Base-by-base conservation (phyloP, 2,113 vertebrate species). In the Marcusenius ussheri region DNA sequence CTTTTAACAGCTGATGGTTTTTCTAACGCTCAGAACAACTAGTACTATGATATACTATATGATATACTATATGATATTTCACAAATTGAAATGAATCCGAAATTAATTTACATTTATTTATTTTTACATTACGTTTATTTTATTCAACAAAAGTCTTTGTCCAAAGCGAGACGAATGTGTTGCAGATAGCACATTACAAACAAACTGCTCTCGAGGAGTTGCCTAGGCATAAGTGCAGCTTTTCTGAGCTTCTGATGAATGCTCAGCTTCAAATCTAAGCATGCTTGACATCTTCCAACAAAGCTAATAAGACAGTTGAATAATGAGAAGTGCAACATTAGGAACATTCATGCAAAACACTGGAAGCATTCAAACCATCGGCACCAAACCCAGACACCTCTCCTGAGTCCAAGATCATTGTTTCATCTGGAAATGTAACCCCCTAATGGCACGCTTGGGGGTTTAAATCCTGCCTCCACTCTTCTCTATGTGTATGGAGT, bases 11-110 rank as follows among this genome's bases (percentile, higher is more conserved):
- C n/a, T 66, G 62, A 89, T 39, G 42, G 58, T 53, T 88, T 19
- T n/a, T 2, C 31, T 93, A 91, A 93, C 94, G 93, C 94, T 94
- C 92, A 94, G 70, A 80, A 88, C 7, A 13, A 90, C 39, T 19
- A 91, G 83, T 27, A 90, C 77, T 85, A 58, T 80, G 91, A 80
- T 46, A 83, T 91, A 56, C 17, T 50, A 50, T 84, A 58, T 80
- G 91, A 70, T 49, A 83, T 91, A 53, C 49, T 53, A 53, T 53
- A 53, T 19, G 15, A 53, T 13, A 35, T 87, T 87, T 31, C 46
- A 90, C 74, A 80, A 62, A 27, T 27, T 45, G 21, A 46, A 90
- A 83, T 58, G 5, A 85, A 51, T 77, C 17, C 24, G 49, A 84
- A 21, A 42, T 84, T 84, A 19, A 84, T 47, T 62, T 62, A 58